Evolutionary conservation across 2,113 vertebrate species (phyloP), one percentile per base, ranked within the genome.

Genomic region (Pygoscelis adeliae): DNA sequence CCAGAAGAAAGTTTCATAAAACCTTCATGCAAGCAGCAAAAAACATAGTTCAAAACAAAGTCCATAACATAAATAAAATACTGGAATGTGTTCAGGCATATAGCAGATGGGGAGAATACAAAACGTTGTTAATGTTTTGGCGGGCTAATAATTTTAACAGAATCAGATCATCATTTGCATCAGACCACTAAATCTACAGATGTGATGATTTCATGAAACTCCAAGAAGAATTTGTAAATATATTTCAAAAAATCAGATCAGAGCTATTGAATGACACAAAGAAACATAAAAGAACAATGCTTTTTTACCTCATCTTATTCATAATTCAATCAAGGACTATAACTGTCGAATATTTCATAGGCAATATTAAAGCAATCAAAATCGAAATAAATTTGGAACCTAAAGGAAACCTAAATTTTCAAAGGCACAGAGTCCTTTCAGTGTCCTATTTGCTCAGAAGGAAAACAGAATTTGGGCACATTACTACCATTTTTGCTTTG

Each of bases 51-150:
- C 80, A 89, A 92, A 96, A 93, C 22, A 47, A 93, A 94, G 18
- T 78, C 46, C 42, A 40, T 63, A 88, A 83, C 56, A 94, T 88
- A 97, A 97, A 96, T 81, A 95, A 97, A 96, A 96, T 74, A 78
- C 40, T 49, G 85, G 80, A 84, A 78, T 76, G 50, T 81, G 61
- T 96, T 92, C 87, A 81, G 94, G 85, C 55, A 83, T 81, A 67
- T 74, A 94, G 86, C 92, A 98, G 77, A 97, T 93, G 84, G 69
- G 90, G 69, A 93, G 74, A 96, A 97, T 73, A 87, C 4, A 88
- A 95, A 97, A 89, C 7, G 7, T 47, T 84, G 55, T 83, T 96
- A 85, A 87, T 55, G 55, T 55, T 93, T 92, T 95, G 58, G 58
- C 71, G 95, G 92, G 72, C 47, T 61, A 87, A 95, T 67, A 2